Evolutionary conservation across 2,888 invertebrate genomes (phyloP).

Genomic region (Linnaemya tessellans): DNA sequence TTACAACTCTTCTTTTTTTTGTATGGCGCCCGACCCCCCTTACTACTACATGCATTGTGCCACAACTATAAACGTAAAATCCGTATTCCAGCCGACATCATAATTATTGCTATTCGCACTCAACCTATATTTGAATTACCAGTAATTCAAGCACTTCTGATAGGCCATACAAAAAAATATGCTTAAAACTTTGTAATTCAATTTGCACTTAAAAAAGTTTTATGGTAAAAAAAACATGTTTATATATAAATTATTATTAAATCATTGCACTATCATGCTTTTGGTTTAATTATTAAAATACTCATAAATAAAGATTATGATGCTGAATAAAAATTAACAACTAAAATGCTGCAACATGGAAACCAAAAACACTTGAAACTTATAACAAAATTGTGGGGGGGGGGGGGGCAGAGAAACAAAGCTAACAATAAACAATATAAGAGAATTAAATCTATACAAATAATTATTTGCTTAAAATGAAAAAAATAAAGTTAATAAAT

Average conservation of each 20-base stretch:
- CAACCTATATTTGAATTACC: no score
- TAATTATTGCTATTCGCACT: no score
- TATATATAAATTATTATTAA: neutral
- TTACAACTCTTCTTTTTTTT: no score
- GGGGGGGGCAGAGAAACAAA: neutral
- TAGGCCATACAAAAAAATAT: no score
- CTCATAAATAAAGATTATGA: constrained; percentile 54
- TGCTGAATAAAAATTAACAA: constrained; percentile 38
- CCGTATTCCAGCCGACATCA: neutral
- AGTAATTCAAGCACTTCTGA: no score
- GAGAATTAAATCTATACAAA: constrained; percentile 11
- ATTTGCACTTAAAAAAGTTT: neutral
- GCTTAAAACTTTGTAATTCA: no score
- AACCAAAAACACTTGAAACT: constrained; percentile 28
- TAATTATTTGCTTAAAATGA: neutral
- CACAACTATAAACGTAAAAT: constrained; percentile 38
- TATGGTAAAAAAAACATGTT: constrained; percentile 16
- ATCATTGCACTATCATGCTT: constrained; percentile 23
- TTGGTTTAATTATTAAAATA: constrained; percentile 38
- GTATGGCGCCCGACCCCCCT: no score
- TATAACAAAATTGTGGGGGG: neutral
- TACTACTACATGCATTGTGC: no score
- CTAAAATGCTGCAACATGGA: constrained; percentile 32
- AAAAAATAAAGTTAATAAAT: neutral
- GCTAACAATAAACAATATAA: constrained; percentile 15